Evolutionary conservation across 2,888 invertebrate genomes (phyloP).

Genomic region (Hecatera dysodea): DNA sequence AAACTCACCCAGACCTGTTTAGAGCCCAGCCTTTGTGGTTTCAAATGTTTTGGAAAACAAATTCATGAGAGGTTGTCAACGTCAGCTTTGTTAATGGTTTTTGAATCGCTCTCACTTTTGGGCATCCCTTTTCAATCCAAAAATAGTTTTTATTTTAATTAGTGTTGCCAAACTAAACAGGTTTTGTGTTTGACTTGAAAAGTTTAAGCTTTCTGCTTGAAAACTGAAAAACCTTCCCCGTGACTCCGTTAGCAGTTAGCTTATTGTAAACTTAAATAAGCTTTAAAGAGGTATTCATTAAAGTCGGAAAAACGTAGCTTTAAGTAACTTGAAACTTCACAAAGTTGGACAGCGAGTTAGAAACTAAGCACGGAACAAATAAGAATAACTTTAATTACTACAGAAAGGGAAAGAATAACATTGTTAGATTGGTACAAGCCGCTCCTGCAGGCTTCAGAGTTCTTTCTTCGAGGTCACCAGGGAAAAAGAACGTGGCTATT

Average conservation of each 20-base stretch:
- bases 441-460: too few species aligned
- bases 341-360: conserved; percentile 19
- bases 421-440: too few species aligned
- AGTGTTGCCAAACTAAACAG: not conserved
- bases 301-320: conserved; percentile 38
- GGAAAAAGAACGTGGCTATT: too few species aligned
- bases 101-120: too few species aligned
- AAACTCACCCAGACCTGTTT: too few species aligned
- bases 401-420: not conserved
- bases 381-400: conserved; percentile 33
- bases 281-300: conserved; percentile 41
- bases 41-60: too few species aligned
- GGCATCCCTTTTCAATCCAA: not conserved
- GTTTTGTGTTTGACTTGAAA: not conserved
- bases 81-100: too few species aligned
- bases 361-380: conserved; percentile 18
- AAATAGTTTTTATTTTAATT: conserved; percentile 7
- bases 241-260: conserved; percentile 7
- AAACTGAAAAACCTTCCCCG: not conserved
- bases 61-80: too few species aligned
- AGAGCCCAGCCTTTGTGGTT: too few species aligned
- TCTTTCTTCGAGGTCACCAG: too few species aligned
- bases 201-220: not conserved
- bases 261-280: conserved; percentile 26
- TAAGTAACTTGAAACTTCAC: conserved; percentile 22